Percentiles rank a stretch among this genome's conserved stretches.
Evolutionary conservation across 2,888 invertebrate genomes (phyloP).

Genomic region (Pyrgus malvae): DNA sequence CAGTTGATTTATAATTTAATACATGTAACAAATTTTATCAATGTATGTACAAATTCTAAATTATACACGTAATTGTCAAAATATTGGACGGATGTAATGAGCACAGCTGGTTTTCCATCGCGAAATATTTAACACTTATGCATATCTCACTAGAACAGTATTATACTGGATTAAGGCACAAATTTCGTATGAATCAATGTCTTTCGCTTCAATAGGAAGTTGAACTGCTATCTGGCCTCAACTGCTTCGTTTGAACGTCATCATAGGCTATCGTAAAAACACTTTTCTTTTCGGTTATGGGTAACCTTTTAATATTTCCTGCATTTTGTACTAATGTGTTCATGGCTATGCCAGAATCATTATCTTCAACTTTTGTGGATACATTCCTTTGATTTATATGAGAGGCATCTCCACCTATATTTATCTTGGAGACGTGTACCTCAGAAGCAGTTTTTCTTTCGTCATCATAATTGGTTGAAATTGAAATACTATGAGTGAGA

Average conservation of each 20-base stretch:
- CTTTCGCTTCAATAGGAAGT: constrained; percentile 79
- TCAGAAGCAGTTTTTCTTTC: constrained; percentile 65
- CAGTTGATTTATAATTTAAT: constrained; percentile 52
- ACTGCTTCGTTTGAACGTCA: constrained; percentile 92
- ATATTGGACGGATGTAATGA: constrained; percentile 44
- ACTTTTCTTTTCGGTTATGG: constrained; percentile 93
- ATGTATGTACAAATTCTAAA: constrained; percentile 31
- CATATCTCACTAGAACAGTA: constrained; percentile 16
- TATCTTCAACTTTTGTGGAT: constrained; percentile 81
- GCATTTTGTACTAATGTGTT: constrained; percentile 80
- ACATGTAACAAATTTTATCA: constrained; percentile 36
- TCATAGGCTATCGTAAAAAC: constrained; percentile 96
- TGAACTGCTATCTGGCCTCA: constrained; percentile 90
- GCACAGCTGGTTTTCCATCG: constrained; percentile 20
- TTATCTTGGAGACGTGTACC: constrained; percentile 81
- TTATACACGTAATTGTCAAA: constrained; percentile 30
- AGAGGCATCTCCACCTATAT: constrained; percentile 62
- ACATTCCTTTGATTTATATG: constrained; percentile 50
- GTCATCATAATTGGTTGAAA: constrained; percentile 70
- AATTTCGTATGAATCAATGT: constrained; percentile 34
- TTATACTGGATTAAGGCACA: constrained; percentile 54
- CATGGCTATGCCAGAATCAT: constrained; percentile 91
- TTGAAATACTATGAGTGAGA: constrained; percentile 69
- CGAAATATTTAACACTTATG: not conserved
- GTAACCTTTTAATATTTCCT: constrained; percentile 83